Base-by-base conservation (phyloP, 2,113 vertebrate genomes). In the Callionymus lyra region DNA sequence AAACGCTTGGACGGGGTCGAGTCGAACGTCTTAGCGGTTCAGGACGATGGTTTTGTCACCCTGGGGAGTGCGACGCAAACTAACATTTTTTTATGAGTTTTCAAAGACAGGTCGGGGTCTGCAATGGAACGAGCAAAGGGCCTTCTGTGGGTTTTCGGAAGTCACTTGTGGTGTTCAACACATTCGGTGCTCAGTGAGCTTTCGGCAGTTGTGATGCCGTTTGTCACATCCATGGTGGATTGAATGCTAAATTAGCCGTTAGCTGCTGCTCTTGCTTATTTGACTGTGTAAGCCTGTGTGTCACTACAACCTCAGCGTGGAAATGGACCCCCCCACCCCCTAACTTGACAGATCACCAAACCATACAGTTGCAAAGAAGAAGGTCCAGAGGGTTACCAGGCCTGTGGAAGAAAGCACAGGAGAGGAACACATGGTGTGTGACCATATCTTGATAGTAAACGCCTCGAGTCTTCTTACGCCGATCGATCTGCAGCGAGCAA, bases 81-180 rank as follows among this genome's bases (percentile, higher is more conserved):
- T 41, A 42, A 44, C 27, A 61, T 15, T 8, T 27, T 27, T 27
- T 27, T 27, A 59, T 41, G 72, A 16, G 47, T 49, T 41, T 44
- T 6, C 13, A 41, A 27, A 47, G 51, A 33, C 31, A 38, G 41
- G 32, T 60, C 64, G 46, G 41, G 46, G 48, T 32, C 47, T 42
- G 53, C 36, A 60, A 47, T 41, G 44, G 68, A 50, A 16, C 12
- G 16, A 44, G 42, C 42, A 6, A 9, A 38, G 13, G 36, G 14
- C n/a, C 13, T 40, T 40, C 38, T 5, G 31, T 13, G 10, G 31
- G 13, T 27, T 59, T 37, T 40, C 62, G 65, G 63, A 80, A 83
- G 82, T 73, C 80, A 79, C 78, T 82, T 77, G 67, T 65, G 79
- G 82, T 81, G 77, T 79, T 74, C 63, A 63, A 77, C 81, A 80